Conservation (phyloP, 2,888 invertebrate genomes). For the Chymomyza caudatula region DNA sequence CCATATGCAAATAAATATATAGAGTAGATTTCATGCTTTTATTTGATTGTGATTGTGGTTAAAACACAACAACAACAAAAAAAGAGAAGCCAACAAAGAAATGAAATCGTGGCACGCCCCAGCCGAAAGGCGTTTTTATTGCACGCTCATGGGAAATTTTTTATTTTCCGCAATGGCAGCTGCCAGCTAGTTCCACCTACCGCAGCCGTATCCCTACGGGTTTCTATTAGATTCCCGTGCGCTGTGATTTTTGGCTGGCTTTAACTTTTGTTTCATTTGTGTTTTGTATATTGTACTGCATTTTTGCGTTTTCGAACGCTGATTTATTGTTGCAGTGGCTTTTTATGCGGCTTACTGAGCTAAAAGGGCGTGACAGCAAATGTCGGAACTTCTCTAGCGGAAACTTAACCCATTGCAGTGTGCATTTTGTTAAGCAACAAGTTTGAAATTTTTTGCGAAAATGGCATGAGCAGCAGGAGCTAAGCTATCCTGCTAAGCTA, state of each 20-base stretch:
- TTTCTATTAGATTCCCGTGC: conserved; percentile 31
- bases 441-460: conserved; percentile 27
- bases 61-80: not conserved
- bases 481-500: not conserved
- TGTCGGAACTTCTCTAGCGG: conserved; percentile 5
- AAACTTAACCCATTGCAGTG: conserved; percentile 31
- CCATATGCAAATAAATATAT: conserved; percentile 8
- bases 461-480: not conserved
- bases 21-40: not conserved
- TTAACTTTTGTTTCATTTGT: conserved; percentile 55
- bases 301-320: conserved; percentile 54
- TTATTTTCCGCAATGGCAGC: not conserved
- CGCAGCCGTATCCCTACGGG: not conserved
- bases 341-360: conserved; percentile 9
- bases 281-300: conserved; percentile 24
- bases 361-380: not conserved
- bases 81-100: conserved; percentile 9
- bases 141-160: not conserved
- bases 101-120: conserved; percentile 19
- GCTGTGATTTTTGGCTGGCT: conserved; percentile 15
- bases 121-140: conserved; percentile 15
- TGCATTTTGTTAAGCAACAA: conserved; percentile 55
- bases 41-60: not conserved
- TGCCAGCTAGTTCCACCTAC: not conserved
- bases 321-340: conserved; percentile 43